Evolutionary conservation across 2,113 vertebrate species (phyloP).

Genomic region (Mirounga angustirostris): DNA sequence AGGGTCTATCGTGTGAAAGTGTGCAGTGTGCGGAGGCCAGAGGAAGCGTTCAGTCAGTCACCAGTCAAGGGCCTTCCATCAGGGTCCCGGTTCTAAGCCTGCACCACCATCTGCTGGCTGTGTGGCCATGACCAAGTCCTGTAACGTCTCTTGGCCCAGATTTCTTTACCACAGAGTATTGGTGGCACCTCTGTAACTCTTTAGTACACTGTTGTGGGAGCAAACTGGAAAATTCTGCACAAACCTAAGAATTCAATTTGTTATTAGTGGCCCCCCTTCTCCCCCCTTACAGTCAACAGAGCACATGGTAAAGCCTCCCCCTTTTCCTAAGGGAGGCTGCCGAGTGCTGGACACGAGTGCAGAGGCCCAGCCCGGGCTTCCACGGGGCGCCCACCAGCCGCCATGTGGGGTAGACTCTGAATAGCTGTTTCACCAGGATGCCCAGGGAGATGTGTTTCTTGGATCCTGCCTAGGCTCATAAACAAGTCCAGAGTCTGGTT

Average conservation of each 20-base stretch:
- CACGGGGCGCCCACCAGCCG: accelerated
- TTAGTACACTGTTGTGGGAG: neutral
- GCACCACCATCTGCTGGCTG: neutral
- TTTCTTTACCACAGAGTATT: neutral
- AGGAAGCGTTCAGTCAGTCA: neutral
- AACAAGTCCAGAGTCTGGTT: slow-evolving; percentile 68
- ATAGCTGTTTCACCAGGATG: neutral
- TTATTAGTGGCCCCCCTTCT: neutral
- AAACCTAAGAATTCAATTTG: neutral
- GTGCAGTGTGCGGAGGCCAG: too few species aligned
- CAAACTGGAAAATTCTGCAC: neutral
- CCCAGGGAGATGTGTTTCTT: neutral
- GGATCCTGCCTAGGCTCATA: neutral
- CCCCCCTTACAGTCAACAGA: neutral
- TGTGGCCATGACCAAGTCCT: neutral
- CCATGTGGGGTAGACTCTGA: neutral
- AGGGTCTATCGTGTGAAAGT: neutral
- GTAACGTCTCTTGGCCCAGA: neutral
- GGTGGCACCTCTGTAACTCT: too few species aligned
- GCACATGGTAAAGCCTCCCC: neutral
- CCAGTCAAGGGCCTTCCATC: neutral
- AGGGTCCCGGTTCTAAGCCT: neutral
- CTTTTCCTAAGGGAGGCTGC: neutral
- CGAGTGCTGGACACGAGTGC: neutral
- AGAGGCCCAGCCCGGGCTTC: neutral